Evolutionary conservation across 2,113 vertebrate species (phyloP).

Genomic region (Sander vitreus): DNA sequence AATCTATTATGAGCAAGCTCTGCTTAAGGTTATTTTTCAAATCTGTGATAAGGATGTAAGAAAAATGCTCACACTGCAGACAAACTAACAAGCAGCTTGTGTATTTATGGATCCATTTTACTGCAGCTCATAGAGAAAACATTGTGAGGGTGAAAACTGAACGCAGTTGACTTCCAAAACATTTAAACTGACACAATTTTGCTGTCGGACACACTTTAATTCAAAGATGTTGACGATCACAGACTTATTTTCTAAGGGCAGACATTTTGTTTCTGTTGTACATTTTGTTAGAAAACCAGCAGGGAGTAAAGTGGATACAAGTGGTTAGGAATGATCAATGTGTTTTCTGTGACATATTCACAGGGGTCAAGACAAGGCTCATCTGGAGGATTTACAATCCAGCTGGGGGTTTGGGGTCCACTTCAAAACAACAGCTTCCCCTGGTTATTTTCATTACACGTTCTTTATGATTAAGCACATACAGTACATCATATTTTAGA

Average conservation of each 20-base stretch:
- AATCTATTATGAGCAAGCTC: slow-evolving; percentile 51
- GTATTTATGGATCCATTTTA: slow-evolving; percentile 23
- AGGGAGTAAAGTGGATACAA: slow-evolving; percentile 34
- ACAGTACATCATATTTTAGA: slow-evolving; percentile 10
- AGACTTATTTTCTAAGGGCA: neutral
- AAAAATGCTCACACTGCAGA: slow-evolving; percentile 18
- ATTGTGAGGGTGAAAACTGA: slow-evolving; percentile 12
- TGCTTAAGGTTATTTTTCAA: slow-evolving; percentile 46
- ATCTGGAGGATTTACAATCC: slow-evolving; percentile 60
- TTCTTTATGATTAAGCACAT: slow-evolving; percentile 22
- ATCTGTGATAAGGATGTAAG: slow-evolving; percentile 62
- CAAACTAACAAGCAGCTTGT: slow-evolving; percentile 39
- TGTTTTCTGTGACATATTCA: slow-evolving; percentile 53
- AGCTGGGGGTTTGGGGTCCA: slow-evolving; percentile 32
- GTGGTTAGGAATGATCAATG: slow-evolving; percentile 61
- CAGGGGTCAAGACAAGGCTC: slow-evolving; percentile 54
- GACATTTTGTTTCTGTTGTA: neutral
- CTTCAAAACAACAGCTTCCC: slow-evolving; percentile 45
- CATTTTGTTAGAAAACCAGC: slow-evolving; percentile 8
- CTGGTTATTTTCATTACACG: slow-evolving; percentile 27
- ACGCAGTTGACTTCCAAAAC: neutral
- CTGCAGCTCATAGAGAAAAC: neutral
- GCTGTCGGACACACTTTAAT: neutral
- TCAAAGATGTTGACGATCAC: neutral
- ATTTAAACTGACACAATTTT: neutral